Percentiles rank a stretch among this genome's conserved stretches.
Conservation (phyloP, 2,888 invertebrate species). For the Sesia apiformis region DNA sequence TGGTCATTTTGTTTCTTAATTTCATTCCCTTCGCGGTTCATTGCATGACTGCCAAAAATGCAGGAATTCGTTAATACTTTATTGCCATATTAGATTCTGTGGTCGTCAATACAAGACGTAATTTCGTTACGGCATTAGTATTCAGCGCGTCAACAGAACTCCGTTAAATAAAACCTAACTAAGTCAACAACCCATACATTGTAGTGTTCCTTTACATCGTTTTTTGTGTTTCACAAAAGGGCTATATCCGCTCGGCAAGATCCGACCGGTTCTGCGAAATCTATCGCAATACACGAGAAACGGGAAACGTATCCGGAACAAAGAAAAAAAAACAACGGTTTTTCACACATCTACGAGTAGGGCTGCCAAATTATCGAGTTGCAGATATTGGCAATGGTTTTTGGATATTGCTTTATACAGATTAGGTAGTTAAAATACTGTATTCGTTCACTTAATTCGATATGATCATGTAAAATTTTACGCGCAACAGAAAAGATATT, state of each 20-base stretch:
- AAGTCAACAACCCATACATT: slow-evolving; percentile 57
- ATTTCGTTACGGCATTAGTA: slow-evolving; percentile 40
- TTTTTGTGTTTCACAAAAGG: slow-evolving; percentile 63
- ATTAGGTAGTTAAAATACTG: too few relatives aligned
- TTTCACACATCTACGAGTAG: slow-evolving; percentile 37
- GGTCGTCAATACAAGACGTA: slow-evolving; percentile 21
- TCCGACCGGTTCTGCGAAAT: slow-evolving; percentile 63
- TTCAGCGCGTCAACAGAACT: slow-evolving; percentile 26
- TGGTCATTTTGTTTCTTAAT: not conserved
- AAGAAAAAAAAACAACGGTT: slow-evolving; percentile 38
- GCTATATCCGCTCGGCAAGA: slow-evolving; percentile 58
- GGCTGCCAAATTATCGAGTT: slow-evolving; percentile 21
- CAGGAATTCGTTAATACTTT: slow-evolving; percentile 11
- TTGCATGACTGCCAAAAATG: slow-evolving; percentile 7
- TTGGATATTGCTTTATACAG: not conserved
- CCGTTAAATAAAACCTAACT: slow-evolving; percentile 41
- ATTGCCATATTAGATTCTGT: slow-evolving; percentile 30
- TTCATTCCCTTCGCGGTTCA: not conserved
- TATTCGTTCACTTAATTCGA: too few relatives aligned
- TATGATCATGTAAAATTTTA: too few relatives aligned
- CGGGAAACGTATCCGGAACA: slow-evolving; percentile 71
- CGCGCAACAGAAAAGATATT: too few relatives aligned
- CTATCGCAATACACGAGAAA: slow-evolving; percentile 63
- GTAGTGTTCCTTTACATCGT: slow-evolving; percentile 27
- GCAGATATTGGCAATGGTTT: not conserved